Base-by-base conservation (phyloP, 2,888 invertebrate genomes). In the Lissonota sp. region DNA sequence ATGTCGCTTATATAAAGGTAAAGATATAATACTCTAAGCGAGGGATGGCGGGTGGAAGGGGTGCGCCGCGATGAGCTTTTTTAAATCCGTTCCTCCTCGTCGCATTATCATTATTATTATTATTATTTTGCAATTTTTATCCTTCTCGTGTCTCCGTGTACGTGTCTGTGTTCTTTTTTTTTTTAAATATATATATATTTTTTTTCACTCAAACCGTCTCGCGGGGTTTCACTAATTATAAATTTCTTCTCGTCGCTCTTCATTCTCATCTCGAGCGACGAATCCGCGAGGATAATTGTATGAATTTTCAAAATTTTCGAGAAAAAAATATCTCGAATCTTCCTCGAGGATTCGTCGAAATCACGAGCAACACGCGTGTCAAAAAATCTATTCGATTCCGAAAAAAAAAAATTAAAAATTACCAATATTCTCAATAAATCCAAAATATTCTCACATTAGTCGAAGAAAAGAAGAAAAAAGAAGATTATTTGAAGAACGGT, bases 21-120 rank as follows among this genome's bases (percentile, higher is more conserved):
- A 84, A 89, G 89, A 88, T 91, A 90, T 91, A 90, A 90, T 90
- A 91, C 90, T 91, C 90, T 90, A 90, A 89, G 87, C 89, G 89
- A 90, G 88, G 88, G 90, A 89, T 87, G 90, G 87, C 89, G 90
- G 89, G 88, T 89, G 89, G 88, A 88, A 87, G 86, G 87, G 87
- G 86, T 84, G 85, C 84, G 86, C 84, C 83, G 79, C 83, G 83
- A 80, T 83, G 84, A 84, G 82, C 73, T 83, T 26, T n/a, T 26
- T 80, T 84, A 75, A 64, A 74, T 81, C 78, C 66, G 51, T 81
- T 74, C 69, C 67, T 73, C 64, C 78, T 70, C 73, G 60, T 77
- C 60, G 42, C 53, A 49, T 46, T 76, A 51, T 64, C 70, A 46
- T 16, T 7, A 6, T 70, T 37, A 63, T 74, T 73, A 40, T 71